Evolutionary conservation across 1,140 invertebrate genomes (phyloP).

Genomic region (Sogatella furcifera): DNA sequence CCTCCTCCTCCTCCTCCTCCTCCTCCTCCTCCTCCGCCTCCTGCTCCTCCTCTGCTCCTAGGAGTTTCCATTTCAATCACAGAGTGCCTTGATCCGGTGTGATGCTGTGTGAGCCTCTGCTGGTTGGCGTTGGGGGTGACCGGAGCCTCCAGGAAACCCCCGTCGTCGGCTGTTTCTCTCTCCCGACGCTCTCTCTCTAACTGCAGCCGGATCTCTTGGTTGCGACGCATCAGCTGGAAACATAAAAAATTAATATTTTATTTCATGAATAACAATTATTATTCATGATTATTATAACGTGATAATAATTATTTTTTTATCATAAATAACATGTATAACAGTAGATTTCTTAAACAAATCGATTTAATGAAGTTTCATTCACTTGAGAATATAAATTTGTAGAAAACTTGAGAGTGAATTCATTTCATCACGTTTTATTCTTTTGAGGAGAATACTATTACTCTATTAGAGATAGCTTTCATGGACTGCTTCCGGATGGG

Average conservation of each 20-base stretch:
- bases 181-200: slow-evolving; percentile 8
- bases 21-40: neutral
- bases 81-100: neutral
- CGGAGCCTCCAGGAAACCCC: slow-evolving; percentile 9
- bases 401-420: too few species aligned
- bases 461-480: too few species aligned
- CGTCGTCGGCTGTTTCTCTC: slow-evolving; percentile 9
- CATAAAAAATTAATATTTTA: neutral
- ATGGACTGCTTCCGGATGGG: too few species aligned
- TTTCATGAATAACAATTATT: neutral
- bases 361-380: too few species aligned
- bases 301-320: too few species aligned
- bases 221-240: slow-evolving; percentile 8
- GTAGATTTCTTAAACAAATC: too few species aligned
- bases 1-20: neutral
- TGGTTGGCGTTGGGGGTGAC: neutral
- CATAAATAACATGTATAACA: too few species aligned
- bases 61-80: slow-evolving; percentile 11
- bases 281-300: too few species aligned
- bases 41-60: neutral
- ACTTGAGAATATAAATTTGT: too few species aligned
- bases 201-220: slow-evolving; percentile 13
- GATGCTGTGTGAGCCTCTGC: too few species aligned
- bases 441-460: too few species aligned
- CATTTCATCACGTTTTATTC: too few species aligned